Percentiles rank a stretch among this genome's conserved stretches.
These are phyloP conservation scores for Atherinomorus stipes DNA, from an alignment of 2,113 vertebrate species.

Conservation along the genomic window DNA sequence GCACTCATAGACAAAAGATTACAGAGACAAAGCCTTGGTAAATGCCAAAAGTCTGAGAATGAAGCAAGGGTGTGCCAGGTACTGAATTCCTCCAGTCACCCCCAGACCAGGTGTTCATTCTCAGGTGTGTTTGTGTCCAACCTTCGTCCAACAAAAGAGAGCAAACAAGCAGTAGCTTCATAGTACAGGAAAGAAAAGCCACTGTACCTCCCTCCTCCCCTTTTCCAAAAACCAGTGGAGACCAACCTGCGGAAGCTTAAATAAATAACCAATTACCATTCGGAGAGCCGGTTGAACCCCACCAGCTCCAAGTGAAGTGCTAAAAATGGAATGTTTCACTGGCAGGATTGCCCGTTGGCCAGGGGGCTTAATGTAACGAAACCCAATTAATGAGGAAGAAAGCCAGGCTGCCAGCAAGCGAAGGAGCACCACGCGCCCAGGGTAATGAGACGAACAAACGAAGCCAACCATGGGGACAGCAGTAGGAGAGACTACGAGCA, in stretches of 20 bases:
- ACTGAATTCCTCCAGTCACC: constrained; percentile 38
- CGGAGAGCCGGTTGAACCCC: constrained; percentile 66
- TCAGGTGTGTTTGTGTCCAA: constrained; percentile 65
- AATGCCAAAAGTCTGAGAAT: constrained; percentile 35
- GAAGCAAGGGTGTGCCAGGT: constrained; percentile 47
- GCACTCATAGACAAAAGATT: constrained; percentile 26
- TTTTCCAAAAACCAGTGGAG: constrained; percentile 58
- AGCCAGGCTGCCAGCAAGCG: constrained; percentile 75
- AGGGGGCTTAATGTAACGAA: constrained; percentile 84
- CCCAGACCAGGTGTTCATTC: constrained; percentile 73
- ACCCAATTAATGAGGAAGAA: constrained; percentile 87
- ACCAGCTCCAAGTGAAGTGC: constrained; percentile 66
- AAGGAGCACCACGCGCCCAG: constrained; percentile 75
- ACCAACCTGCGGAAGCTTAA: constrained; percentile 80
- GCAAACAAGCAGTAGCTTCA: constrained; percentile 65
- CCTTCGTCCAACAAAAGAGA: constrained; percentile 73
- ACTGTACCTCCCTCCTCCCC: constrained; percentile 15
- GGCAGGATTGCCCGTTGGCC: constrained; percentile 81
- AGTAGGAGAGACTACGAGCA: constrained; percentile 66
- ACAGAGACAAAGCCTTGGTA: constrained; percentile 29
- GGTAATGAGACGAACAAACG: constrained; percentile 81
- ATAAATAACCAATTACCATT: constrained; percentile 84
- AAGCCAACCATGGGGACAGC: constrained; percentile 70
- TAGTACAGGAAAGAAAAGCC: constrained; percentile 45
- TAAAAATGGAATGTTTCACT: constrained; percentile 83